Evolutionary conservation across 2,113 vertebrate genomes (phyloP), one percentile per base, ranked within the genome.

Genomic region (Marmota monax): DNA sequence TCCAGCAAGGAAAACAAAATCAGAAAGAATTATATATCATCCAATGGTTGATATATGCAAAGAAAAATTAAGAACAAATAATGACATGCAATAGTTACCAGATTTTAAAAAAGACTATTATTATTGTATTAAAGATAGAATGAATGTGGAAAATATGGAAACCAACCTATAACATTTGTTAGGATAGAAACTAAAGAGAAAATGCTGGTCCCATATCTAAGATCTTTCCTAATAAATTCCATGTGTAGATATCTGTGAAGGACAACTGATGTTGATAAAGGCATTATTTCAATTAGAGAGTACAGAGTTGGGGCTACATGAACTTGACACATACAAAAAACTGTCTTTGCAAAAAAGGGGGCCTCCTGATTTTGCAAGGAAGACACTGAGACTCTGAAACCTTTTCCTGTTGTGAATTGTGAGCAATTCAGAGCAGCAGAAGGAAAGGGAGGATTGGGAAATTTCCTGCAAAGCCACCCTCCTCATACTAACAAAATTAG

Each of bases 221-320:
- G 34, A 53, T 4, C 53, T 88, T 77, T 74, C 45, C 39, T 73
- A 27, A 14, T 83, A 20, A 32, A 39, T n/a, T 42, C 63, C 53
- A 48, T 4, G 20, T 7, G n/a, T 77, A 92, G 51, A 32, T 0
- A 34, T 1, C 25, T 27, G 10, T 2, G 34, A 61, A 37, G 74
- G 65, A 48, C 67, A 22, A 45, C 18, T 17, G 39, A 34, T 65
- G 27, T 32, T 74, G 27, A 42, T 16, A 6, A 29, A 80, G 27
- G 27, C 13, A 13, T 83, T 16, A 3, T 42, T 91, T 90, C 14
- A 29, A 14, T n/a, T 22, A 78, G 39, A 88, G 65, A 39, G 53
- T 34, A 39, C 29, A n/a, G 53, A 2, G 23, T 14, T 0, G 2
- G n/a, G 5, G 0, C 37, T 45, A 29, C 23, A 10, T 2, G 2